These are phyloP conservation scores for Aleiodes sp. DNA, from an alignment of 1,140 invertebrate genomes.

Conservation along the genomic window DNA sequence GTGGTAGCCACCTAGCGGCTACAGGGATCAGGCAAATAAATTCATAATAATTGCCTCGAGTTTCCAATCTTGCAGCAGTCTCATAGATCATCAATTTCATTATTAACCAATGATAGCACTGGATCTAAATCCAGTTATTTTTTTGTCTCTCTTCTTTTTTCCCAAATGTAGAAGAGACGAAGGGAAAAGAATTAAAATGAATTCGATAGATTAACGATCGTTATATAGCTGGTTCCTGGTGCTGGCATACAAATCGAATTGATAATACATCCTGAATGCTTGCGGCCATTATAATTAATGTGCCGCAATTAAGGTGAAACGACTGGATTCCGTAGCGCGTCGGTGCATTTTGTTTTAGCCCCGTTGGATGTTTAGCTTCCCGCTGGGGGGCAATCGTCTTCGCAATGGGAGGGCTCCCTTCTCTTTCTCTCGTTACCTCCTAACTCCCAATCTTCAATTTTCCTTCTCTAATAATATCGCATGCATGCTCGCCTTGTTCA, in stretches of 20 bases:
- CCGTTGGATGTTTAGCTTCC: conserved; percentile 38
- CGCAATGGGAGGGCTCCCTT: conserved; percentile 31
- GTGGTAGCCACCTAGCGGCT: not conserved
- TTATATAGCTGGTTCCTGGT: not conserved
- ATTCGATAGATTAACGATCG: conserved; percentile 29
- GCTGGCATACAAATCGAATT: conserved; percentile 35
- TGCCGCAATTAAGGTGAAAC: conserved; percentile 40
- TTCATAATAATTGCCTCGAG: not conserved
- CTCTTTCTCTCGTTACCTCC: conserved; percentile 15
- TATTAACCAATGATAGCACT: conserved; percentile 16
- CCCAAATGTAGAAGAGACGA: conserved; percentile 18
- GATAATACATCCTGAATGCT: conserved; percentile 37
- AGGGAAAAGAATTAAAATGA: conserved; percentile 19
- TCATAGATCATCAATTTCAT: not conserved
- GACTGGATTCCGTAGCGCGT: conserved; percentile 19
- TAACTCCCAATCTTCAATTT: conserved; percentile 16
- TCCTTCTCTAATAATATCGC: conserved; percentile 17
- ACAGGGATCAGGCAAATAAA: too few species aligned
- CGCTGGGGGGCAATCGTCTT: conserved; percentile 39
- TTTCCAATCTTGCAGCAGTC: not conserved
- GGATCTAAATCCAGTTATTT: not conserved
- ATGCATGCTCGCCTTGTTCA: conserved; percentile 4
- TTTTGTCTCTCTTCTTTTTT: not conserved
- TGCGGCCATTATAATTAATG: conserved; percentile 40
- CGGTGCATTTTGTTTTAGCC: conserved; percentile 39